Evolutionary conservation across 2,888 invertebrate species (phyloP), one percentile per base, ranked within the genome.

Genomic region (Colletes collaris): DNA sequence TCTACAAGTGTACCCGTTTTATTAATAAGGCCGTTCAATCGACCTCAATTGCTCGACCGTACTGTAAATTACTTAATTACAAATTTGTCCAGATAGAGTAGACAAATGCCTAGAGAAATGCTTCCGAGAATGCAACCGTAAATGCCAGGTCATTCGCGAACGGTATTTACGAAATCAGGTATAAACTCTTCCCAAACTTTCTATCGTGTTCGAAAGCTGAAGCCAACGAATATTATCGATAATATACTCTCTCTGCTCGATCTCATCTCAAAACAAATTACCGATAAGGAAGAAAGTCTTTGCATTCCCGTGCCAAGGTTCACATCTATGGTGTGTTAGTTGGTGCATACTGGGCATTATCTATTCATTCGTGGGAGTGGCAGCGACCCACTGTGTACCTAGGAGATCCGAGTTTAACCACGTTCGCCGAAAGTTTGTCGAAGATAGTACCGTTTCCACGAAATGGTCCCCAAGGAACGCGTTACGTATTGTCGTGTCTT

Each of bases 11-110:
- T 44, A 13, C 67, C 52, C 56, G 52, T 46, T 68, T 58, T 69
- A 76, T 79, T 69, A 76, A 75, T 75, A 69, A 72, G 76, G 71
- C n/a, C 56, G 65, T 50, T 63, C 77, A 70, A 77, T 82, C 77
- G 79, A 73, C 85, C 74, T 55, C 73, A 82, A 85, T 85, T 85
- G 85, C 70, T 72, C 16, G 8, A 59, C 11, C 52, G 50, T 60
- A 5, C 70, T 66, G 52, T 27, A 11, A 27, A 69, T 59, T 53
- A 46, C 58, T 62, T 76, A 76, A 81, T 80, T 76, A 59, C 44
- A 27, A 65, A 64, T 75, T 53, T 50, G 7, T 16, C n/a, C 49
- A 58, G 66, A 59, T 11, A 16, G 19, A 11, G 19, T 5, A 1
- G 2, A 2, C 27, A 2, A 2, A 27, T 27, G 27, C 27, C 16